Percentiles rank a stretch among this genome's conserved stretches.
Evolutionary conservation across 2,113 vertebrate genomes (phyloP).

Genomic region (Chaenogobius annularis): DNA sequence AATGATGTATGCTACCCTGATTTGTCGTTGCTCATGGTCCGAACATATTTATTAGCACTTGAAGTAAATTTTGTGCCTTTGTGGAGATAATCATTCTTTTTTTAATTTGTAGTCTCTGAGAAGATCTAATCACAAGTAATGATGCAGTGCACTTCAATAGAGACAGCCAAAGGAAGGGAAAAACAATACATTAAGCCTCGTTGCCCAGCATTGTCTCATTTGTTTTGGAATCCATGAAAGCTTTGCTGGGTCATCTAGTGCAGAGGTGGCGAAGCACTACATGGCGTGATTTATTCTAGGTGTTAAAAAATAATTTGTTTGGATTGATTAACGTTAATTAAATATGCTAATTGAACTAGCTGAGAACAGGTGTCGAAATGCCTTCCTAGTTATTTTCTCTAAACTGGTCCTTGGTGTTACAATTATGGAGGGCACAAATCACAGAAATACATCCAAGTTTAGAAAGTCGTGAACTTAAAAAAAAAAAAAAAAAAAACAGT

Average conservation of each 20-base stretch:
- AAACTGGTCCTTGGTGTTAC: constrained; percentile 72
- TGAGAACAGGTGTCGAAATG: constrained; percentile 84
- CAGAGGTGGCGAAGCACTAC: constrained; percentile 66
- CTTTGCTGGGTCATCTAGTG: constrained; percentile 46
- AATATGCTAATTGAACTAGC: constrained; percentile 84
- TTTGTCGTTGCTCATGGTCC: background rate
- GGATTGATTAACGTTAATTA: constrained; percentile 84
- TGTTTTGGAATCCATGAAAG: constrained; percentile 63
- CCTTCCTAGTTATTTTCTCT: constrained; percentile 60
- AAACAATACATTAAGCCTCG: constrained; percentile 70
- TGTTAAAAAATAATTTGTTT: constrained; percentile 82
- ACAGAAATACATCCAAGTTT: background rate
- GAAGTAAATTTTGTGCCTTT: background rate
- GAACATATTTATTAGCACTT: background rate
- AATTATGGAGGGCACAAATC: constrained; percentile 25
- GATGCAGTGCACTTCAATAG: constrained; percentile 50
- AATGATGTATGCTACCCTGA: background rate
- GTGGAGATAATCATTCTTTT: background rate
- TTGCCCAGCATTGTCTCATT: constrained; percentile 70
- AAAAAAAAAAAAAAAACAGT: background rate
- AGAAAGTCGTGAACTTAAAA: background rate
- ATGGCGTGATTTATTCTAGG: constrained; percentile 82
- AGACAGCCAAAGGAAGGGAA: constrained; percentile 57
- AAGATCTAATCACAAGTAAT: constrained; percentile 46
- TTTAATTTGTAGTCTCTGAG: background rate